Evolutionary conservation across 2,113 vertebrate species (phyloP), one percentile per base, ranked within the genome.

Genomic region (Dipodomys merriami): DNA sequence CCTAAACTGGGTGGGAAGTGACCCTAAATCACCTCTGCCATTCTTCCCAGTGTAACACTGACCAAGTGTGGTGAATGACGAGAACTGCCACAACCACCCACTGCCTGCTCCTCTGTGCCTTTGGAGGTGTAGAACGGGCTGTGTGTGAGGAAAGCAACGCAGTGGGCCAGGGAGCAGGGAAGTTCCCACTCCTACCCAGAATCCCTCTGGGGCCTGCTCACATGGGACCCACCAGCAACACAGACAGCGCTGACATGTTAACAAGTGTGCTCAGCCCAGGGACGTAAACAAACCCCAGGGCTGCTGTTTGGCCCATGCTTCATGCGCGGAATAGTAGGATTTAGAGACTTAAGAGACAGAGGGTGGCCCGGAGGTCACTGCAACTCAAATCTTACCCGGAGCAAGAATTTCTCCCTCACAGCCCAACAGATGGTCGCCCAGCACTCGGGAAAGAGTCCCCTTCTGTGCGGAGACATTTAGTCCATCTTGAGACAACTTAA

Each of bases 181-280:
- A 15, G 7, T 91, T 91, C 86, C 76, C 90, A 68, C 33, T 53
- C 78, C 65, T 83, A 62, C 90, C 81, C 30, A 2, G 87, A 73
- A 62, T 49, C 49, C 13, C 62, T 49, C 79, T 13, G 39, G 0
- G 92, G 25, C 81, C 78, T 7, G 46, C 44, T 72, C 27, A 16
- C 72, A 5, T 15, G 69, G 76, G 85, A 60, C 87, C n/a, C 74
- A 60, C 87, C n/a, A 0, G 7, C 1, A 1, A 11, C 4, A 6
- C 74, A 91, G 76, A 90, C 71, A 30, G 44, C n/a, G 5, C 53
- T 88, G 74, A 88, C 57, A 64, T 39, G 72, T 68, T 79, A 71
- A 91, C 71, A 68, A 69, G 82, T 33, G 20, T 18, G 18, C 90
- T 49, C 79, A 76, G 62, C 49, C 82, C 53, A 83, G 9, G 53